phyloP scores from a whole-genome alignment of 2,113 vertebrate species.

The Etheostoma spectabile region DNA sequence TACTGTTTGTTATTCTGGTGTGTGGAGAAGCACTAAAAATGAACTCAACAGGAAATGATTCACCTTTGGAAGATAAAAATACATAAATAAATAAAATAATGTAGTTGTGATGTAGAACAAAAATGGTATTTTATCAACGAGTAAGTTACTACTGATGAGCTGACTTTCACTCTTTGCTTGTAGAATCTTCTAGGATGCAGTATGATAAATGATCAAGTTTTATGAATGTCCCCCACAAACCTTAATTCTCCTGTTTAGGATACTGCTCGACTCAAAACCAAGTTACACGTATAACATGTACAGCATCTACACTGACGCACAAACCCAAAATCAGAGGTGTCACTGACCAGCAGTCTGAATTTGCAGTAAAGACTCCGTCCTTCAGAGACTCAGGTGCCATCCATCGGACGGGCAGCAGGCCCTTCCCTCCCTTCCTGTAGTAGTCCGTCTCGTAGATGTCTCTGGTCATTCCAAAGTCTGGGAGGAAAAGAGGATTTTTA shows the following conservation, averaged over 20 bases:
- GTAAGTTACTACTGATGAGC: background rate
- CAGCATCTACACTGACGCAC: background rate
- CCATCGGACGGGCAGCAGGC: conserved; percentile 95
- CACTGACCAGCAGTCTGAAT: conserved; percentile 95
- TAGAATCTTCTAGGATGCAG: background rate
- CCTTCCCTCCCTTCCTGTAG: conserved; percentile 97
- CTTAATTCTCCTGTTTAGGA: background rate
- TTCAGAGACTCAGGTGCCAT: conserved; percentile 97
- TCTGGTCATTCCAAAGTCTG: conserved; percentile 98
- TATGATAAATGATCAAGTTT: background rate
- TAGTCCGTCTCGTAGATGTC: conserved; percentile 99
- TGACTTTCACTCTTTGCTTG: background rate
- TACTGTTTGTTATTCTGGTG: conserved; percentile 18
- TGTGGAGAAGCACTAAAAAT: background rate
- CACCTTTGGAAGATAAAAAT: background rate
- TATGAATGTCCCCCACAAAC: background rate
- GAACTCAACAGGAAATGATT: background rate
- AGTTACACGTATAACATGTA: background rate
- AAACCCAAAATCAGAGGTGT: background rate
- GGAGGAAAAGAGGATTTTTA: background rate
- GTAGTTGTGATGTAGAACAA: background rate
- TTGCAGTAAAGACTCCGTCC: conserved; percentile 94
- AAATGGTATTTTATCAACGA: background rate
- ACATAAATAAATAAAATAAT: background rate
- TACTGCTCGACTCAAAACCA: background rate